Percentiles rank a stretch among this genome's conserved stretches.
These are phyloP conservation scores for Tyto alba DNA, from an alignment of 2,113 vertebrate genomes.

Conservation along the genomic window DNA sequence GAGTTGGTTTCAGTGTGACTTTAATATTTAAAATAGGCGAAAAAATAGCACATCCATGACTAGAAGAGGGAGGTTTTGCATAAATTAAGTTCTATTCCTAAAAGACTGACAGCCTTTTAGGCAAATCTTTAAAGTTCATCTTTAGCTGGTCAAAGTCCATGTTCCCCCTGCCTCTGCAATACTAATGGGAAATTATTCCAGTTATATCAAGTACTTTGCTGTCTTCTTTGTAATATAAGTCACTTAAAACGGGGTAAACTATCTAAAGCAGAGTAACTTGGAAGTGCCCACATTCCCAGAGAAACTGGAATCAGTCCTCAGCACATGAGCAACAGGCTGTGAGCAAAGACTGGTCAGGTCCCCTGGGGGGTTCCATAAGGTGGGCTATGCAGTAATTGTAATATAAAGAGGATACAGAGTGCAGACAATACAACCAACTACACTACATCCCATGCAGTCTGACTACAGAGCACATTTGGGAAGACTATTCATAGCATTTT, in stretches of 20 bases:
- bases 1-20: neutral
- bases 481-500: neutral
- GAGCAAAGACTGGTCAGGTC: neutral
- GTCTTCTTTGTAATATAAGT: rapidly evolving
- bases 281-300: neutral
- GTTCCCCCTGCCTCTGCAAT: neutral
- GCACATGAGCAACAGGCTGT: neutral
- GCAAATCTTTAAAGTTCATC: neutral
- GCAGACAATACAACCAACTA: neutral
- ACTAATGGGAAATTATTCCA: neutral
- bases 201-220: neutral
- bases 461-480: neutral
- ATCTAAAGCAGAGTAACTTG: neutral
- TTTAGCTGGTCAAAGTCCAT: neutral
- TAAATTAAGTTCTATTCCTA: neutral
- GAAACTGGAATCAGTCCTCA: neutral
- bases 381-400: too few relatives aligned
- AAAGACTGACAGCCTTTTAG: neutral
- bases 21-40: neutral
- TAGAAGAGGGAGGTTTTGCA: neutral
- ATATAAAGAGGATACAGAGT: neutral
- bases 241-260: neutral
- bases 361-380: rapidly evolving
- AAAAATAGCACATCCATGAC: neutral
- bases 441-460: neutral